Evolutionary conservation across 2,888 invertebrate species (phyloP), one percentile per base, ranked within the genome.

Genomic region (Temnothorax rugatulus): DNA sequence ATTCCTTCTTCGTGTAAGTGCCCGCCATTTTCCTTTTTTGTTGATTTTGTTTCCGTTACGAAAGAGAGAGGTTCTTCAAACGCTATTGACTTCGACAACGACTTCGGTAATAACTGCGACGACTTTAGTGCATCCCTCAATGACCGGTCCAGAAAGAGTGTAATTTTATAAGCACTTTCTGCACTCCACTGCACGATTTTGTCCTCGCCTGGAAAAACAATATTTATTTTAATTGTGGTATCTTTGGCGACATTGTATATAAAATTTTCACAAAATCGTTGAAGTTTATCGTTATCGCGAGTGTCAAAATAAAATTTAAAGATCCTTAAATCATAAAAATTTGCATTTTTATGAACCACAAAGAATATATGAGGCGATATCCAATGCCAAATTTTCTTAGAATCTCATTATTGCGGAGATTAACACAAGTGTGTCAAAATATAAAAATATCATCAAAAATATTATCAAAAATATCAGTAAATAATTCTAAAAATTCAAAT

Each of bases 1-100:
- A 94, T 85, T 95, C 95, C 82, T 93, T 95, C 88, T 94, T 94
- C 76, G 93, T 94, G 82, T 95, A 95, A 66, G 92, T 95, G 83
- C 94, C 94, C 89, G 95, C 94, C 95, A 95, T 95, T 91, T 38
- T 66, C 11, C n/a, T 15, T 61, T 9, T 74, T 9, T 44, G 44
- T 47, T 75, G 15, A 59, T 15, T 29, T 18, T 18, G 44, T 75
- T 64, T 25, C n/a, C 15, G 34, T 64, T 68, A 41, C 0, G 1
- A 41, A 52, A 73, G 57, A 69, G 61, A 7, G 5, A 74, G n/a
- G 34, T 63, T 69, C 41, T 44, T 69, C 25, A 69, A 71, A 54
- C 2, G 0, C 52, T 54, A 52, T 41, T 38, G n/a, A 54, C 54
- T 69, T 76, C 3, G 2, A 68, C 13, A 5, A 41, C 50, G 21